Evolutionary conservation across 2,113 vertebrate genomes (phyloP).

Genomic region (Phalacrocorax carbo): DNA sequence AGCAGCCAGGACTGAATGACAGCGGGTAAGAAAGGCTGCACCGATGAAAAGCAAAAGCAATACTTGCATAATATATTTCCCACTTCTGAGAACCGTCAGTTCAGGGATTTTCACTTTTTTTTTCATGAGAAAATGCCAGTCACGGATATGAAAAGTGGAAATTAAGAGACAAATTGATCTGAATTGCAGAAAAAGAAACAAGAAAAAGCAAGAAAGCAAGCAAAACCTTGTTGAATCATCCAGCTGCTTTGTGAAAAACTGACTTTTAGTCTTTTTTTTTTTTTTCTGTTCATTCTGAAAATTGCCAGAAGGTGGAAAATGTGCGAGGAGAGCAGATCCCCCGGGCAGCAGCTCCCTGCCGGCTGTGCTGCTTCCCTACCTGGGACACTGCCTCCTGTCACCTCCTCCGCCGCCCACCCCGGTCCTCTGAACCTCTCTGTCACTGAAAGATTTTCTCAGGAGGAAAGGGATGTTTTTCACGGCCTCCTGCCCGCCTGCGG

Average conservation of each 20-base stretch:
- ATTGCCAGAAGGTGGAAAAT: background rate
- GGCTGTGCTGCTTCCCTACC: background rate
- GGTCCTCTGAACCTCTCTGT: background rate
- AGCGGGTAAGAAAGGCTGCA: background rate
- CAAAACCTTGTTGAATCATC: background rate
- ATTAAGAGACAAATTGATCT: background rate
- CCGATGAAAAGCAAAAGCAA: background rate
- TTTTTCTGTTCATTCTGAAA: background rate
- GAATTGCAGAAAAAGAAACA: background rate
- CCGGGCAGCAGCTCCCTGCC: background rate
- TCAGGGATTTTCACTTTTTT: background rate
- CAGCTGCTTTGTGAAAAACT: background rate
- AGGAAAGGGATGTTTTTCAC: background rate
- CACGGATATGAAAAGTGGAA: background rate
- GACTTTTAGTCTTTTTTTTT: background rate
- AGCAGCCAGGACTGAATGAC: background rate
- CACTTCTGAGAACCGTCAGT: background rate
- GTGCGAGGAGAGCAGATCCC: background rate
- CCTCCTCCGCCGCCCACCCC: fast-evolving
- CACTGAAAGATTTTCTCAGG: background rate
- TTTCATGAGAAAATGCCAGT: background rate
- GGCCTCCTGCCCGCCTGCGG: fast-evolving
- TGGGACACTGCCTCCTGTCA: too few species aligned
- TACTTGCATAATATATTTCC: background rate
- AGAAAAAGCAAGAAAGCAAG: background rate